Conservation (phyloP, 1,140 invertebrate genomes). For the Anagrus nilaparvatae region DNA sequence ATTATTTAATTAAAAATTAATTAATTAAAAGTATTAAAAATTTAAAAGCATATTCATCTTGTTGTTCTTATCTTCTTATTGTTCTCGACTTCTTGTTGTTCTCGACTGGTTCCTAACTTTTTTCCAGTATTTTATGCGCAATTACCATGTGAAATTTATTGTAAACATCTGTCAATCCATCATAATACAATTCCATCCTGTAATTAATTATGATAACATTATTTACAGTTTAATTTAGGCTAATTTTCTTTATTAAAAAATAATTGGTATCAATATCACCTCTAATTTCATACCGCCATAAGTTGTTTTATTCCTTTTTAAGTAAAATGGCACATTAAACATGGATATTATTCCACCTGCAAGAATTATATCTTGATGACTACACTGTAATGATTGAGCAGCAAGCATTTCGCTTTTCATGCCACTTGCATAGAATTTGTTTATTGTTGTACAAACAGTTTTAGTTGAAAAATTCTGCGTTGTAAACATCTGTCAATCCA, state of each 20-base stretch:
- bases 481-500: too few species aligned
- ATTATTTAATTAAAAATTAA: neutral
- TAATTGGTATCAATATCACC: constrained; percentile 29
- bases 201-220: constrained; percentile 15
- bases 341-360: constrained; percentile 98
- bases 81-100: constrained; percentile 82
- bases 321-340: constrained; percentile 94
- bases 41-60: constrained; percentile 88
- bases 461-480: constrained; percentile 69
- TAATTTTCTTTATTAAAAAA: neutral
- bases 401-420: constrained; percentile 94
- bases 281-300: constrained; percentile 83
- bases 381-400: constrained; percentile 76
- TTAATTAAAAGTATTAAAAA: too few species aligned
- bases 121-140: constrained; percentile 98
- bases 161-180: constrained; percentile 96
- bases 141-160: constrained; percentile 97
- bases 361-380: constrained; percentile 67
- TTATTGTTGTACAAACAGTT: constrained; percentile 89
- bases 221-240: neutral
- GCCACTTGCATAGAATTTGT: constrained; percentile 97
- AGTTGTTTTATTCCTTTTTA: constrained; percentile 72
- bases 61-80: too few species aligned
- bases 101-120: constrained; percentile 72
- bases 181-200: too few species aligned